phyloP scores from a whole-genome alignment of 2,113 vertebrate genomes.

The Lamprologus ornatipinnis region DNA sequence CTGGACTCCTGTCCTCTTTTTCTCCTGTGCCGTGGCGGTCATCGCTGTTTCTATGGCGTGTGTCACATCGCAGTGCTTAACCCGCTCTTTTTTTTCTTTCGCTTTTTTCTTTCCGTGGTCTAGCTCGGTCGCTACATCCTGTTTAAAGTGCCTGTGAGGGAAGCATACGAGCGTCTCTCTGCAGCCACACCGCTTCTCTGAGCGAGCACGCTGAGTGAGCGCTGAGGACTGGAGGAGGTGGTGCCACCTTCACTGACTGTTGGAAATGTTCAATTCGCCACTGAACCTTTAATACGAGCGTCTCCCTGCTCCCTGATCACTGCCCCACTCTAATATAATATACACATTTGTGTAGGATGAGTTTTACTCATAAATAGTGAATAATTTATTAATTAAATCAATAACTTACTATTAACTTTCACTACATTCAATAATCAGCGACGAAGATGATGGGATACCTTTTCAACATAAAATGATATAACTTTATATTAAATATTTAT shows the following conservation, averaged over 20 bases:
- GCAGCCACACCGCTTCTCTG: neutral
- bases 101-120: neutral
- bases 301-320: neutral
- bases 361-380: neutral
- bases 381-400: neutral
- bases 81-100: neutral
- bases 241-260: conserved; percentile 20
- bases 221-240: neutral
- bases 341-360: neutral
- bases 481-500: neutral
- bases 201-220: conserved; percentile 12
- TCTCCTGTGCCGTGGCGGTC: conserved; percentile 4
- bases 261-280: neutral
- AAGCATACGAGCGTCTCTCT: neutral
- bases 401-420: neutral
- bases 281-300: neutral
- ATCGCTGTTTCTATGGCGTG: neutral
- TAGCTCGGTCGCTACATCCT: conserved; percentile 45
- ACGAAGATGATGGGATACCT: neutral
- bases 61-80: conserved; percentile 17
- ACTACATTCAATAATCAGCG: neutral
- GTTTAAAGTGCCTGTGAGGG: conserved; percentile 24
- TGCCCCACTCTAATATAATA: neutral
- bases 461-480: neutral
- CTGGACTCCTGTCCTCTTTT: conserved; percentile 9